A percentile compares a stretch with the other conserved stretches of the same genome.
Conservation (phyloP, 2,113 vertebrate genomes). For the Corythaeola cristata region DNA sequence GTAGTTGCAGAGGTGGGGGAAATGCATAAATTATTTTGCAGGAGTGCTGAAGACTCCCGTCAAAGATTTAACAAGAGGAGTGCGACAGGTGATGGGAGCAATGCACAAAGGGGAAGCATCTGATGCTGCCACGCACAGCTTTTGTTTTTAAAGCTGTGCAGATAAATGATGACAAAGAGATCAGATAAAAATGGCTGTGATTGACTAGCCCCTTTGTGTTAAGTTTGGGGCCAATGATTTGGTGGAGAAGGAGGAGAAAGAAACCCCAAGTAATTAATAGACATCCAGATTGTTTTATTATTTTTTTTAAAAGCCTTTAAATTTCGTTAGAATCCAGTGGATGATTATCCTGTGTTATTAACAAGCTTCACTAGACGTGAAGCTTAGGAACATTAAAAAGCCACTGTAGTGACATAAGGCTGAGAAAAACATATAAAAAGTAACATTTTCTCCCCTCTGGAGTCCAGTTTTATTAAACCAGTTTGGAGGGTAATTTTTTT, state of each 20-base stretch:
- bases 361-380: not conserved
- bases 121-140: not conserved
- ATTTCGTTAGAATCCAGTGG: slow-evolving; percentile 7
- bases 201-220: slow-evolving; percentile 56
- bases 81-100: slow-evolving; percentile 51
- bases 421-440: not conserved
- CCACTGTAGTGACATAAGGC: not conserved
- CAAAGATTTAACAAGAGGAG: slow-evolving; percentile 30
- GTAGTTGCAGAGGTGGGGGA: slow-evolving; percentile 58
- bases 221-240: slow-evolving; percentile 10
- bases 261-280: not conserved
- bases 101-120: slow-evolving; percentile 50
- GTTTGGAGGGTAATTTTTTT: not conserved
- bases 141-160: slow-evolving; percentile 35
- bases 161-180: slow-evolving; percentile 22
- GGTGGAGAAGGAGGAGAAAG: not conserved
- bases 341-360: slow-evolving; percentile 31
- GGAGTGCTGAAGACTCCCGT: slow-evolving; percentile 18
- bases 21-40: slow-evolving; percentile 49
- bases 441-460: not conserved
- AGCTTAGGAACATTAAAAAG: not conserved
- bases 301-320: not conserved
- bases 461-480: not conserved
- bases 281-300: not conserved
- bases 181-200: slow-evolving; percentile 41